Evolutionary conservation across 2,888 invertebrate species (phyloP), one percentile per base, ranked within the genome.

Genomic region (Sussaba pulchella): DNA sequence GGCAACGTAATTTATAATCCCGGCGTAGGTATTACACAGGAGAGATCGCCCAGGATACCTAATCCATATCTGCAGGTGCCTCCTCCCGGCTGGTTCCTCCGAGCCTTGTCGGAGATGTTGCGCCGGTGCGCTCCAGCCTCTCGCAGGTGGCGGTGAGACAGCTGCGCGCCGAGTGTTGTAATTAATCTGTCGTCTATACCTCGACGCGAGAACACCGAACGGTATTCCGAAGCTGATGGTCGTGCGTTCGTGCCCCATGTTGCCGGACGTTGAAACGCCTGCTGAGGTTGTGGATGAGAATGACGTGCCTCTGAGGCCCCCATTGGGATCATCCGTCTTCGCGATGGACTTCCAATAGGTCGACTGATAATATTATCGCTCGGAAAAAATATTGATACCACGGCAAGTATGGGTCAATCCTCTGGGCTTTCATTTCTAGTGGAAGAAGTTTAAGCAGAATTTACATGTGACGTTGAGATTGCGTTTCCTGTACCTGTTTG

Each of bases 21-120:
- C 69, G 24, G 63, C 47, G 72, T 39, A 47, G 77, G 50, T 70
- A 81, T 81, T 73, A 77, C 69, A 69, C 63, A 41, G 57, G 54
- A 77, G 72, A 69, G 63, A 80, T 80, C 72, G 59, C 67, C 71
- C 71, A n/a, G 59, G 76, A 76, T 81, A 77, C 36, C 77, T 77
- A 81, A 81, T 81, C 81, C 81, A 81, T 81, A 77, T 77, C 77
- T 73, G 81, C 81, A 81, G 81, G 77, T 81, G 81, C 31, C 61
- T 21, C 19, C 21, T 26, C 57, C 50, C 24, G 21, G 36, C n/a
- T 26, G 24, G n/a, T 12, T 14, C 24, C 50, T 21, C 36, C 12
- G 50, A 10, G 21, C 31, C 70, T 57, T 61, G 72, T 47, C 70
- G 47, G 39, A 39, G 57, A 52, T 67, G 43, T 59, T 63, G 59